A percentile compares a stretch with the other conserved stretches of the same genome.
phyloP scores from a whole-genome alignment of 2,797 vertebrate species.

The Chanos chanos region DNA sequence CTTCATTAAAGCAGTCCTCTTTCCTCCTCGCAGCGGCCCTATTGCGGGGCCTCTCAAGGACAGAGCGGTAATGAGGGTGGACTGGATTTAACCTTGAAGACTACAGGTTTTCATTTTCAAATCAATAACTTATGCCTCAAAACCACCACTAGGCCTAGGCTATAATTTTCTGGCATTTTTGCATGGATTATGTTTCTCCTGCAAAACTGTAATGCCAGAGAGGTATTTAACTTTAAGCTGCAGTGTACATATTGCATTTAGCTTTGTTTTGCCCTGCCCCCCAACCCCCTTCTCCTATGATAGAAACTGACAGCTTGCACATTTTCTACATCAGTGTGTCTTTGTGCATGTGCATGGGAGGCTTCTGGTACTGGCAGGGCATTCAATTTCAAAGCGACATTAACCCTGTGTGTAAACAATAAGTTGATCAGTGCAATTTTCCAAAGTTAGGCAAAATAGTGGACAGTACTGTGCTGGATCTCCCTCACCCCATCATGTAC shows the following conservation, averaged over 20 bases:
- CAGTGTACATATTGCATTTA: slow-evolving; percentile 58
- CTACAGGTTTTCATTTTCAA: slow-evolving; percentile 82
- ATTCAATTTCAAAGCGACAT: slow-evolving; percentile 64
- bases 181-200: slow-evolving; percentile 73
- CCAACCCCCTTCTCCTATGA: slow-evolving; percentile 15
- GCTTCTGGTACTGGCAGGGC: slow-evolving; percentile 55
- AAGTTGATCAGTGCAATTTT: slow-evolving; percentile 55
- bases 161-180: slow-evolving; percentile 79
- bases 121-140: slow-evolving; percentile 83
- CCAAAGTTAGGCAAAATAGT: slow-evolving; percentile 53
- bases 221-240: slow-evolving; percentile 68
- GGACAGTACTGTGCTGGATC: slow-evolving; percentile 43
- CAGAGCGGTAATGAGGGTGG: slow-evolving; percentile 78
- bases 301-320: slow-evolving; percentile 60
- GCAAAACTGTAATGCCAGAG: slow-evolving; percentile 54
- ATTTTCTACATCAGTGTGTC: slow-evolving; percentile 58
- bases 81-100: slow-evolving; percentile 82
- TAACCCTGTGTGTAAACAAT: slow-evolving; percentile 54
- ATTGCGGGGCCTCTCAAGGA: slow-evolving; percentile 78
- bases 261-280: slow-evolving; percentile 26
- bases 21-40: slow-evolving; percentile 66
- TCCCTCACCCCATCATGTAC: slow-evolving; percentile 36
- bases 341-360: slow-evolving; percentile 47
- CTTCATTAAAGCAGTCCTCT: slow-evolving; percentile 83
- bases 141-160: slow-evolving; percentile 73